Evolutionary conservation across 2,113 vertebrate species (phyloP).

Genomic region (Phoxinus phoxinus): DNA sequence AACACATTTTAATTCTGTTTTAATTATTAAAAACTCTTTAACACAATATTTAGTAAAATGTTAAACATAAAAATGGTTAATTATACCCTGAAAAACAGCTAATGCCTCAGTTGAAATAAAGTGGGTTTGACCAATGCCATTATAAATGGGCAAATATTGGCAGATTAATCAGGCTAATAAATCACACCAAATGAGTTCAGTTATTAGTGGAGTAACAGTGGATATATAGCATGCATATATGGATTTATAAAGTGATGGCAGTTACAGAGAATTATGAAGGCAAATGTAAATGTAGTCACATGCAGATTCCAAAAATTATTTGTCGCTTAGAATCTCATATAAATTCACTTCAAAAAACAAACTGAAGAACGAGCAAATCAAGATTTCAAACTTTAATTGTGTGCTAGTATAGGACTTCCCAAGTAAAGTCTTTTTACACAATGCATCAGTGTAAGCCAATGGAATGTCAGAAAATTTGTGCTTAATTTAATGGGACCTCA

Average conservation of each 20-base stretch:
- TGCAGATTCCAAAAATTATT: not conserved
- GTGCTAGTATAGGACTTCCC: not conserved
- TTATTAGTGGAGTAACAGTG: not conserved
- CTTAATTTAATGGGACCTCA: slow-evolving; percentile 14
- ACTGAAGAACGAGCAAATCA: not conserved
- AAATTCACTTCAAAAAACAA: not conserved
- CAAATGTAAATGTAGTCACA: not conserved
- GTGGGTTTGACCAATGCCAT: not conserved
- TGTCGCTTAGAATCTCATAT: not conserved
- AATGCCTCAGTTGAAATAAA: not conserved
- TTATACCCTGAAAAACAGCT: not conserved
- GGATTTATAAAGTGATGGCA: slow-evolving; percentile 6
- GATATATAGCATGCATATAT: not conserved
- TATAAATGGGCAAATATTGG: not conserved
- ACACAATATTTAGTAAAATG: too few species aligned
- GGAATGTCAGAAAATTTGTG: slow-evolving; percentile 39
- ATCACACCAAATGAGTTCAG: not conserved
- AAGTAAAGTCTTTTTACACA: slow-evolving; percentile 28
- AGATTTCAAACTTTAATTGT: not conserved
- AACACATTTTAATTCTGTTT: too few species aligned
- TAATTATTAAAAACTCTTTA: too few species aligned
- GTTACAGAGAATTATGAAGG: not conserved
- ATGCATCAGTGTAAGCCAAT: slow-evolving; percentile 28
- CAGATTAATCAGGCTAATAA: not conserved
- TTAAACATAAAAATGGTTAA: too few species aligned